phyloP scores from a whole-genome alignment of 30 jellyfish, hydroid and myxozoan species.

The Chrysaora quinquecirrha region DNA sequence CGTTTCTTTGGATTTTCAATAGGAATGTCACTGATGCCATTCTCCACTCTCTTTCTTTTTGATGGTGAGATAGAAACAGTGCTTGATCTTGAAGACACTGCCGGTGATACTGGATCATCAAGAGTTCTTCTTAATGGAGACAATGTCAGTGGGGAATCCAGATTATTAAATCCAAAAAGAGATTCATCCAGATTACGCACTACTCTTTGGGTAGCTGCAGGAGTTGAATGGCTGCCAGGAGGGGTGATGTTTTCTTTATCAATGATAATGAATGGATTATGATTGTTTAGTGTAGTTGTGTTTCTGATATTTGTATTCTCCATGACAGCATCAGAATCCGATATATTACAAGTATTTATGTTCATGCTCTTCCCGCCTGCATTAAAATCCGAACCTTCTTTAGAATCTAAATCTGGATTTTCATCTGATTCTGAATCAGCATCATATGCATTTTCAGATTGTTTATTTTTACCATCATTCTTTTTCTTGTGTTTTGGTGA shows the following conservation, averaged over 20 bases:
- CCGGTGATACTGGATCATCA: conserved; percentile 19
- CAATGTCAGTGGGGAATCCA: conserved; percentile 66
- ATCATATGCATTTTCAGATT: conserved; percentile 64
- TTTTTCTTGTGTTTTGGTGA: conserved; percentile 4
- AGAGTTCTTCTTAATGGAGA: conserved; percentile 60
- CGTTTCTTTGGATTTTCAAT: conserved; percentile 52
- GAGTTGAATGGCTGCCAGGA: conserved; percentile 85
- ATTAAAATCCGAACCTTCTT: not conserved
- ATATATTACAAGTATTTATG: not conserved
- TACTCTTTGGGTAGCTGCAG: conserved; percentile 53
- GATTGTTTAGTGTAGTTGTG: not conserved
- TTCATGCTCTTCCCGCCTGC: not conserved
- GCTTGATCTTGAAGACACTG: conserved; percentile 6
- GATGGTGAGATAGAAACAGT: conserved; percentile 16
- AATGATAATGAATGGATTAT: not conserved
- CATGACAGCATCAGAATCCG: conserved; percentile 27
- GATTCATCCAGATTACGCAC: conserved; percentile 75
- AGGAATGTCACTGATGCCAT: conserved; percentile 36
- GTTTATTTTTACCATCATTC: not conserved
- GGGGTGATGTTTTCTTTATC: conserved; percentile 84
- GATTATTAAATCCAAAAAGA: conserved; percentile 65
- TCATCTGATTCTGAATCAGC: conserved; percentile 80
- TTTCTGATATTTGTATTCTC: not conserved
- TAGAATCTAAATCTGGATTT: conserved; percentile 12
- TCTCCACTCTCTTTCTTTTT: conserved; percentile 36